A percentile compares a stretch with the other conserved stretches of the same genome.
These are phyloP conservation scores for Eurytoma adleriae DNA, from an alignment of 2,888 invertebrate species.

Conservation along the genomic window DNA sequence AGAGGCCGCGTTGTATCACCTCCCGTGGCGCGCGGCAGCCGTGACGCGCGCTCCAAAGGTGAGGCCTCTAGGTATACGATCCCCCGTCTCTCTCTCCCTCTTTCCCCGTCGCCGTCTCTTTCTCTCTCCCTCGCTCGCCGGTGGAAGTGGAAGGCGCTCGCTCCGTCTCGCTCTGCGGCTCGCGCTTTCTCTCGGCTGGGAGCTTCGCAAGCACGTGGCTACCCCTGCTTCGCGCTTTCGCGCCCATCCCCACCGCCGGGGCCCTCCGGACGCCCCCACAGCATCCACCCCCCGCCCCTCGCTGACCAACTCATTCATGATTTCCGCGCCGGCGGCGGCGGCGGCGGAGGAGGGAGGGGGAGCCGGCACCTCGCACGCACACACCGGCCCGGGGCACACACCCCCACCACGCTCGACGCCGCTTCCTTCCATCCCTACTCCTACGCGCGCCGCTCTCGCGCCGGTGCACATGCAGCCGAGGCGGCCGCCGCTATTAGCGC, in stretches of 20 bases:
- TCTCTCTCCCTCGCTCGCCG: constrained; percentile 39
- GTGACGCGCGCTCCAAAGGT: constrained; percentile 66
- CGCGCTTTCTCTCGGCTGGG: background rate
- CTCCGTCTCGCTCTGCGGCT: no score
- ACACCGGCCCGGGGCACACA: constrained; percentile 1
- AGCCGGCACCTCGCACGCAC: constrained; percentile 18
- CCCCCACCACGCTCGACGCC: constrained; percentile 34
- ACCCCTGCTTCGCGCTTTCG: constrained; percentile 51
- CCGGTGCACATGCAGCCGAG: no score
- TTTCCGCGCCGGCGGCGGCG: constrained; percentile 62
- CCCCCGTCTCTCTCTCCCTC: constrained; percentile 19
- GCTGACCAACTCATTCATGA: constrained; percentile 72
- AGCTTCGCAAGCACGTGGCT: constrained; percentile 48
- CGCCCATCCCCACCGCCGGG: background rate
- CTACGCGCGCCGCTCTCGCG: background rate
- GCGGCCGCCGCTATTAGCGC: background rate
- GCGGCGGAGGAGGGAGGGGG: constrained; percentile 28
- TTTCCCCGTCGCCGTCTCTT: constrained; percentile 54
- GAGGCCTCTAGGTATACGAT: constrained; percentile 60
- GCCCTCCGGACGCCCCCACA: constrained; percentile 57
- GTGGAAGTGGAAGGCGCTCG: no score
- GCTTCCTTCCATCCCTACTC: constrained; percentile 59
- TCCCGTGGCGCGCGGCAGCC: constrained; percentile 60
- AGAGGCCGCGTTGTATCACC: constrained; percentile 65
- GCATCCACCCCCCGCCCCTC: constrained; percentile 55